Evolutionary conservation across 2,797 vertebrate species (phyloP), one percentile per base, ranked within the genome.

Genomic region (Tenualosa ilisha): DNA sequence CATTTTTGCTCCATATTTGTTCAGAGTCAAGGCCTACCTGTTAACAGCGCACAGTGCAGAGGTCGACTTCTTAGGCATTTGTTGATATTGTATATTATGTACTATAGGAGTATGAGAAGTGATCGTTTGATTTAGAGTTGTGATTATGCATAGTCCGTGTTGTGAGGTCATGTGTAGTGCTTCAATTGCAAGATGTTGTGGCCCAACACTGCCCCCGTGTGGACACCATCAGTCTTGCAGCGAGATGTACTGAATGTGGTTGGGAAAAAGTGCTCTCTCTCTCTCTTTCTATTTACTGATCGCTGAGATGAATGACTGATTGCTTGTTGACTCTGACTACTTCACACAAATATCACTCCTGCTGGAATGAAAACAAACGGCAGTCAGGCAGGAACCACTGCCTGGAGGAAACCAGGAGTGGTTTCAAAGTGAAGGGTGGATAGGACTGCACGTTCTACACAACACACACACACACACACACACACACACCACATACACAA

Each of bases 61-160:
- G 86, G 86, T 87, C 84, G 75, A 59, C 37, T 53, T 82, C 85
- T 85, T 82, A 87, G 88, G 84, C 82, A 82, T 87, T 81, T 65
- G 15, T 22, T 89, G 61, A 68, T 75, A 84, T 50, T 51, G 59
- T 68, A 82, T 79, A n/a, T 46, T 12, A 22, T 84, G 53, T 24
- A 43, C 75, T 75, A 82, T 20, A 79, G 37, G 17, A 22, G 72
- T 79, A 46, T 79, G 46, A 46, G 72, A 75, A 75, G 37, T 75
- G 31, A 40, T 46, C 13, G 20, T 46, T 17, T 79, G 72, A 40
- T 20, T 79, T 7, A 56, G 40, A 79, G 46, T 79, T 79, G 72
- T 43, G 1, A 43, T 43, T 22, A 79, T 79, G 72, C 72, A 79
- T 79, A 79, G 72, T 46, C 72, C 40, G 26, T 79, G 72, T 17